Evolutionary conservation across 2,888 invertebrate genomes (phyloP), one percentile per base, ranked within the genome.

Genomic region (Polydrusus tereticollis): DNA sequence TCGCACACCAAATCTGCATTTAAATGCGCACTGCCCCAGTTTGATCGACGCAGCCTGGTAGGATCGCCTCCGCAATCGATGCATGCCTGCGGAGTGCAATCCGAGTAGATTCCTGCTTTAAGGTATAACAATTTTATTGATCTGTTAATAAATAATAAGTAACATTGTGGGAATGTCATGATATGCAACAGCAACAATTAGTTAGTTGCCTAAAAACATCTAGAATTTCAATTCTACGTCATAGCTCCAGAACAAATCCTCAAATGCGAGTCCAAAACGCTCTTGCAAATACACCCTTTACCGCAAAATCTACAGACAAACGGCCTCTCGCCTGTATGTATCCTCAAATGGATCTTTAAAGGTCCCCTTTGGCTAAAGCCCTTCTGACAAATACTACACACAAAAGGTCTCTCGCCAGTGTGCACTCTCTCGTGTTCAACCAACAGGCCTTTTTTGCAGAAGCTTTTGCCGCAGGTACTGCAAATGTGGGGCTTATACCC

Each of bases 301-400:
- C 77, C 78, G 55, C 80, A 80, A 66, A 79, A 73, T 26, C 75
- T 74, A 70, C 80, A 79, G 43, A 78, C 60, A 59, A 80, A 83
- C 4, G 83, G 83, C 68, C 81, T 77, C 63, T 83, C 82, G 3
- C 82, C 82, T 5, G 80, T 85, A 76, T 88, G 88, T 6, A 79
- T 78, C 29, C 80, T 69, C 50, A 72, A 45, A 67, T 80, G 80
- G 12, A 77, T 78, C 38, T 76, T 77, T 12, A 80, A 64, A 6
- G 78, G 76, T 43, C 85, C 87, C 5, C 80, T 81, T 36, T 83
- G 87, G 1, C 85, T 82, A n/a, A 89, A 81, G 0, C 86, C 85
- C 73, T 88, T 89, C 0, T 88, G 87, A 64, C 89, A 90, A 1
- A 86, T 81, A 29, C 88, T 87, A 64, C 85, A 85, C 33, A 79